phyloP scores from a whole-genome alignment of 2,888 invertebrate species.

The Lysandra coridon region DNA sequence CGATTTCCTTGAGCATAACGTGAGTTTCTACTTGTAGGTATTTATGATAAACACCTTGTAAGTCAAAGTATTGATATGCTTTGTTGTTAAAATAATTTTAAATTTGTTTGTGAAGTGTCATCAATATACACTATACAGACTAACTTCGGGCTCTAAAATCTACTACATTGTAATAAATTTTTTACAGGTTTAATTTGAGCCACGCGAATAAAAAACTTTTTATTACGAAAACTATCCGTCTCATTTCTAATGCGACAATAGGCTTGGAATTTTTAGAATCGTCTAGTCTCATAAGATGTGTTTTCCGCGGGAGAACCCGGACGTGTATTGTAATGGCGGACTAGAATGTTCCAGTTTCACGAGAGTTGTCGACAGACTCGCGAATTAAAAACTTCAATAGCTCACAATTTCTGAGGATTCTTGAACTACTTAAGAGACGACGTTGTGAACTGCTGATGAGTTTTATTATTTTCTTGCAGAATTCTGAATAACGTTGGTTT shows the following conservation, averaged over 20 bases:
- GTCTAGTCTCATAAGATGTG: not conserved
- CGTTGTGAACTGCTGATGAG: not conserved
- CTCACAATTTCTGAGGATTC: conserved; percentile 5
- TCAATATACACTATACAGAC: too few relatives aligned
- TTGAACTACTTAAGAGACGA: not conserved
- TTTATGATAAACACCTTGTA: not conserved
- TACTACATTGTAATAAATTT: too few relatives aligned
- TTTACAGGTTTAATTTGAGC: too few relatives aligned
- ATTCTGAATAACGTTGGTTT: not conserved
- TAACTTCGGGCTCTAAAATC: too few relatives aligned
- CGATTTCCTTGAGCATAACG: not conserved
- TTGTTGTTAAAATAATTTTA: too few relatives aligned
- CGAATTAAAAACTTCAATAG: not conserved
- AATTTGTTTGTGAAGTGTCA: too few relatives aligned
- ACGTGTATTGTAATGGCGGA: not conserved
- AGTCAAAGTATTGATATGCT: not conserved
- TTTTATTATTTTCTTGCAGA: not conserved
- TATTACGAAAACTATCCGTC: not conserved
- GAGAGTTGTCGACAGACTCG: not conserved
- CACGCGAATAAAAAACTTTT: not conserved
- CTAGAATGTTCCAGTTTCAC: not conserved
- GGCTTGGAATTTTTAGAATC: not conserved
- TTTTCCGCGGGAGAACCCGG: not conserved
- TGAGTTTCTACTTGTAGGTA: not conserved
- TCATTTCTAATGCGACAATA: not conserved